phyloP scores from a whole-genome alignment of 1,140 invertebrate species.

The Globodera rostochiensis region DNA sequence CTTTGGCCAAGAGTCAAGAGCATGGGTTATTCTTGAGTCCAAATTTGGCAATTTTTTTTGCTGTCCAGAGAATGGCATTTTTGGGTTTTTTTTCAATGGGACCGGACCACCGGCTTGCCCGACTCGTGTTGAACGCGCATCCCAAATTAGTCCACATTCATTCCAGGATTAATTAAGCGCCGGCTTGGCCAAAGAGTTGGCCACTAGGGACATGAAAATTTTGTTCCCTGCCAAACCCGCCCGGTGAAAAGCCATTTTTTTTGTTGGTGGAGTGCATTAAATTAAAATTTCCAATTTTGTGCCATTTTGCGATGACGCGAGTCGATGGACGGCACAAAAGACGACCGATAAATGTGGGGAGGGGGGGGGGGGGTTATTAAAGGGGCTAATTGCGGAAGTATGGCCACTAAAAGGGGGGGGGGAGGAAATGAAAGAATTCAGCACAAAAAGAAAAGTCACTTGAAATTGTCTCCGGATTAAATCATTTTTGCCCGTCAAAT shows the following conservation, averaged over 20 bases:
- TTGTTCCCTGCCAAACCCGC: background rate
- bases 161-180: background rate
- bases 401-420: background rate
- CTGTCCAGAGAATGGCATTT: background rate
- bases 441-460: background rate
- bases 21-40: no score
- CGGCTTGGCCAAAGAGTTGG: background rate
- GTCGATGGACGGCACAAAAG: background rate
- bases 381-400: background rate
- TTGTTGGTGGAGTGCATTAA: background rate
- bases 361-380: no score
- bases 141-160: no score
- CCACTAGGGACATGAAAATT: background rate
- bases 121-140: no score
- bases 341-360: no score
- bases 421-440: background rate
- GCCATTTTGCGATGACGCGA: background rate
- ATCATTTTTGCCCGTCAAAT: background rate
- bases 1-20: no score
- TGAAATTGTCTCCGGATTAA: conserved; percentile 11
- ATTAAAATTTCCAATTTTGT: background rate
- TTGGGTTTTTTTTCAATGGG: background rate
- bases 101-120: no score
- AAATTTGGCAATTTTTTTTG: background rate
- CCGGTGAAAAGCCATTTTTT: no score